Conservation (phyloP, 2,888 invertebrate species). For the Diarsia dahlii region DNA sequence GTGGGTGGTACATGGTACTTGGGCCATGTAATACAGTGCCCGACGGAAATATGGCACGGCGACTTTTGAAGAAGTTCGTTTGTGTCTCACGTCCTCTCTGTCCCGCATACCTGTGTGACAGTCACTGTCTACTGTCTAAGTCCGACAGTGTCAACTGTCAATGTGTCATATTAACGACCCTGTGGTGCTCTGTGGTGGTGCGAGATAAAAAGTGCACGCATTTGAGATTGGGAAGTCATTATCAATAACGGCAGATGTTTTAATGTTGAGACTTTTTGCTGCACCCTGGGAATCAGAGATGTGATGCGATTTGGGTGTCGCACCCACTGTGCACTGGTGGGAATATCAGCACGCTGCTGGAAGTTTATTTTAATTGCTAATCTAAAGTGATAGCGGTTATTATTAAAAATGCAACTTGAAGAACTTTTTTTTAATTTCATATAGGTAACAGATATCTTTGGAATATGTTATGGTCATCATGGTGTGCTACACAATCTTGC, state of each 20-base stretch:
- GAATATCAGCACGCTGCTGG: neutral
- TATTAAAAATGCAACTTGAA: neutral
- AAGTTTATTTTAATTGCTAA: constrained; percentile 2
- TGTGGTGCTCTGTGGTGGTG: neutral
- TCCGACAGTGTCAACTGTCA: neutral
- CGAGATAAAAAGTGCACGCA: constrained; percentile 1
- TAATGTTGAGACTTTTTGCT: constrained; percentile 16
- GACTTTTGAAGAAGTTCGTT: neutral
- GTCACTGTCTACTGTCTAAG: neutral
- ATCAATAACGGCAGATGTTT: constrained; percentile 20
- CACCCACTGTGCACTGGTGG: neutral
- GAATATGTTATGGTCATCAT: neutral
- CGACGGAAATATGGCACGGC: neutral
- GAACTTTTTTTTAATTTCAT: neutral
- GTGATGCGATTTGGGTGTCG: constrained; percentile 10
- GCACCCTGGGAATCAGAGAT: constrained; percentile 12
- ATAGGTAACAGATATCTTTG: neutral
- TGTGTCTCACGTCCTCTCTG: neutral
- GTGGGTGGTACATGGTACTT: constrained; percentile 33
- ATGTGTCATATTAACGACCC: neutral
- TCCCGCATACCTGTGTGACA: neutral
- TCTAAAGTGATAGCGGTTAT: neutral
- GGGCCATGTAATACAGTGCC: neutral
- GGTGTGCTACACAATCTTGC: neutral
- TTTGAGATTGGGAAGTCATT: constrained; percentile 9